Evolutionary conservation across 2,113 vertebrate species (phyloP).

Genomic region (Odobenus rosmarus): DNA sequence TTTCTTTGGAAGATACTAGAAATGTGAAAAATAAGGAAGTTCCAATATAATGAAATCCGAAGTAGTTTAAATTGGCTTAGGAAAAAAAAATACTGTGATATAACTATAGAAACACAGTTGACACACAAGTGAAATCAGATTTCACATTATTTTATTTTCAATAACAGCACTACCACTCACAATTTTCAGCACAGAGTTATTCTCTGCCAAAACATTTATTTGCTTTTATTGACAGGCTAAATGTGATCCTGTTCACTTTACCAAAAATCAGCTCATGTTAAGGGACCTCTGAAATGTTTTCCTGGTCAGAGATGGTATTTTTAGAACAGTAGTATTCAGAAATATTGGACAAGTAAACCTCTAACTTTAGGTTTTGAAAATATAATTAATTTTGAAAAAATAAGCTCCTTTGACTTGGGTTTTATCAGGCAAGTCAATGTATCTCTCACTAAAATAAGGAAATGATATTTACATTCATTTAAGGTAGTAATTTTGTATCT

Average conservation of each 20-base stretch:
- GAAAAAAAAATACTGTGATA: constrained; percentile 19
- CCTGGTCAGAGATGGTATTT: neutral
- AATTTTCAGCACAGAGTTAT: constrained; percentile 44
- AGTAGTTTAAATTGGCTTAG: constrained; percentile 40
- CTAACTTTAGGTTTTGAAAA: neutral
- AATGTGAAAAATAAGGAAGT: constrained; percentile 35
- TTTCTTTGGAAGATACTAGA: neutral
- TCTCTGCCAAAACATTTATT: constrained; percentile 40
- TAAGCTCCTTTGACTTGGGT: neutral
- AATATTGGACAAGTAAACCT: neutral
- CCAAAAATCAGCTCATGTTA: constrained; percentile 7
- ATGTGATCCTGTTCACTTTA: constrained; percentile 41
- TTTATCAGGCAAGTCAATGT: neutral
- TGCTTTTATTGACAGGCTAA: constrained; percentile 56
- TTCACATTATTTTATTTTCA: constrained; percentile 70
- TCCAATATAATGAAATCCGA: constrained; percentile 40
- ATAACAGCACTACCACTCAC: constrained; percentile 51
- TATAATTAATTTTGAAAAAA: neutral
- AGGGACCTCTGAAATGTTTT: neutral
- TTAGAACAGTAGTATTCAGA: neutral
- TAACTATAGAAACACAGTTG: constrained; percentile 58
- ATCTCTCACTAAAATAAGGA: neutral
- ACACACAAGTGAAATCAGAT: constrained; percentile 69
- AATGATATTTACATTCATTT: neutral
- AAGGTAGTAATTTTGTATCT: neutral